Evolutionary conservation across 2,113 vertebrate species (phyloP).

Genomic region (Salvelinus alpinus): DNA sequence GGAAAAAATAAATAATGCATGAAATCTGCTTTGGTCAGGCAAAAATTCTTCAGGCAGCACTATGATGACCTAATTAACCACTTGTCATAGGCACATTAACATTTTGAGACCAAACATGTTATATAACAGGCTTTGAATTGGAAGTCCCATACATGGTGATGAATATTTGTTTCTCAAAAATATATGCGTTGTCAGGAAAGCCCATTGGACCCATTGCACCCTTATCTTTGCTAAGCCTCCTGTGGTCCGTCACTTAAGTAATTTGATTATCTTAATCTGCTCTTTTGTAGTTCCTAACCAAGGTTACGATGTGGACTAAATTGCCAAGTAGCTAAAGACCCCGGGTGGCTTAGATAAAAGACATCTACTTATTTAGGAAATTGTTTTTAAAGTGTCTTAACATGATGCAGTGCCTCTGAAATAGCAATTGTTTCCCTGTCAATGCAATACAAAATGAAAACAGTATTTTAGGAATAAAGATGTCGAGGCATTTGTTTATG

Average conservation of each 20-base stretch:
- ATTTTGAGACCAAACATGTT: conserved; percentile 3
- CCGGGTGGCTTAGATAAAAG: conserved; percentile 1
- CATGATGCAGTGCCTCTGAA: not conserved
- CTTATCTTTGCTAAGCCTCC: conserved; percentile 14
- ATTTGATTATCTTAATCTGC: conserved; percentile 59
- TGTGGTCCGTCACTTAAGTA: conserved; percentile 21
- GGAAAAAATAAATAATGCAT: no score
- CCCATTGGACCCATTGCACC: not conserved
- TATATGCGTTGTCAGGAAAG: not conserved
- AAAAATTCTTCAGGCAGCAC: no score
- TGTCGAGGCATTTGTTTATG: not conserved
- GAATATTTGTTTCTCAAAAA: not conserved
- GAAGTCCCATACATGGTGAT: conserved; percentile 17
- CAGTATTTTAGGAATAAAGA: not conserved
- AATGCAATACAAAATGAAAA: conserved; percentile 9
- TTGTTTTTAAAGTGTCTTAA: conserved; percentile 9
- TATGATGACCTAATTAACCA: no score
- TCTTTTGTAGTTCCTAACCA: conserved; percentile 41
- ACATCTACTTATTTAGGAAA: not conserved
- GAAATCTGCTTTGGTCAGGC: no score
- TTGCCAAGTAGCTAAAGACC: conserved; percentile 36
- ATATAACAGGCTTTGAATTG: not conserved
- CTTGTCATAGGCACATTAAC: no score
- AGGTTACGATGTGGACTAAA: conserved; percentile 45
- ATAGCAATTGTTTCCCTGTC: not conserved